Evolutionary conservation across 1,140 invertebrate species (phyloP), one percentile per base, ranked within the genome.

Genomic region (Aplysia californica): DNA sequence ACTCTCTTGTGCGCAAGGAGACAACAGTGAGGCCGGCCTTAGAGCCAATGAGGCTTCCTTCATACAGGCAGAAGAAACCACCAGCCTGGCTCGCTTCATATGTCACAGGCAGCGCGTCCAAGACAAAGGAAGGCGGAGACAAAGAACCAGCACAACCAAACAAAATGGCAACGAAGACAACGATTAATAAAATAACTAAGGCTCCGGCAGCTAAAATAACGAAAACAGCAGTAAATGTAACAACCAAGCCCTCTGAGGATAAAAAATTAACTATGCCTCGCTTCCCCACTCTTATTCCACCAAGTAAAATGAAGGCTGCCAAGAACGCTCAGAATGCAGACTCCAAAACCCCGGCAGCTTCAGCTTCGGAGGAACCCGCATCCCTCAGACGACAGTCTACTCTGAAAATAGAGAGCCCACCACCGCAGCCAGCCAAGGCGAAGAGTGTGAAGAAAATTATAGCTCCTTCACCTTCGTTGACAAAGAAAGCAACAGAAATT

Each of bases 11-110:
- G 33, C 29, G 36, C 31, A 20, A 56, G 39, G 29, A 35, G 35
- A 61, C 20, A 1, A 23, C 29, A n/a, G 35, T 56, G 23, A 39
- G 55, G n/a, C 20, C 36, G 31, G 20, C 50, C 35, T 56, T 61
- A 50, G 35, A 56, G 33, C 44, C 70, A 4, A 1, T 31, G 3
- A 36, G 61, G 33, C 38, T 23, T 23, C n/a, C 59, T 2, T 65
- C 59, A 26, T 41, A 3, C 20, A 35, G 72, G 3, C 72, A 75
- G 26, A 64, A 61, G 35, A 75, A 75, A 44, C 59, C 72, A 3
- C 72, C 72, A 66, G 36, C 72, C 31, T 75, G 72, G 72, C 61
- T 75, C 6, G 41, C 72, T 15, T 75, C 72, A 3, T 75, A 75
- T 35, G 61, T 75, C 4, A 75, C 72, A 21, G 33, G 41, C 36